Conservation (phyloP, 2,113 vertebrate species). For the Pristiophorus japonicus region DNA sequence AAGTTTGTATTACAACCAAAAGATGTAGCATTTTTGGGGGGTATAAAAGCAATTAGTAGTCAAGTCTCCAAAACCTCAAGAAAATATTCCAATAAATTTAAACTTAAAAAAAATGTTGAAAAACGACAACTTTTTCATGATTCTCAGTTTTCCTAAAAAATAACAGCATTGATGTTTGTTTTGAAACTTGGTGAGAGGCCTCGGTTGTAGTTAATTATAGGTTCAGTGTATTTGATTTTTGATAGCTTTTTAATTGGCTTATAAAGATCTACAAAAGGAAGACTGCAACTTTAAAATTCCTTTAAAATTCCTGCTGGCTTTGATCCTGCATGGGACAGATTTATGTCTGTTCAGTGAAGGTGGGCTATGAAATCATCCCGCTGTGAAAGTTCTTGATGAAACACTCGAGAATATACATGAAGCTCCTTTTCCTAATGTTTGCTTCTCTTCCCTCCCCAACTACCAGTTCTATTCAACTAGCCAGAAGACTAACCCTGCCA, state of each 20-base stretch:
- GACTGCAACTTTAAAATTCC: slow-evolving; percentile 29
- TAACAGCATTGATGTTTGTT: not conserved
- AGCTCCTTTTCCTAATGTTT: slow-evolving; percentile 24
- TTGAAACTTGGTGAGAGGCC: slow-evolving; percentile 7
- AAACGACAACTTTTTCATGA: not conserved
- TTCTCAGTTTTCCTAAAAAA: not conserved
- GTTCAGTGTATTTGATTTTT: slow-evolving; percentile 24
- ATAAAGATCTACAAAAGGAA: slow-evolving; percentile 24
- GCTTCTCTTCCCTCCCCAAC: slow-evolving; percentile 11
- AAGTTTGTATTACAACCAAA: not conserved
- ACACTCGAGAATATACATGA: slow-evolving; percentile 19
- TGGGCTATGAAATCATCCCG: slow-evolving; percentile 35
- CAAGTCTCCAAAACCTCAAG: not conserved
- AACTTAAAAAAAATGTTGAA: not conserved
- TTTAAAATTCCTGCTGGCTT: slow-evolving; percentile 37
- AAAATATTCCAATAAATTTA: not conserved
- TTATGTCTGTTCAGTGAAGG: slow-evolving; percentile 2
- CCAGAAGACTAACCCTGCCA: slow-evolving; percentile 36
- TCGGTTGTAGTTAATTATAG: not conserved
- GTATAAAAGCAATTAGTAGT: not conserved
- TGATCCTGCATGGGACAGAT: slow-evolving; percentile 34
- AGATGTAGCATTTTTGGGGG: not conserved
- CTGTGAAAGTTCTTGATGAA: slow-evolving; percentile 28
- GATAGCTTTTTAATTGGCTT: slow-evolving; percentile 31
- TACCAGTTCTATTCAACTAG: slow-evolving; percentile 20